Evolutionary conservation across 2,113 vertebrate genomes (phyloP), one percentile per base, ranked within the genome.

Genomic region (Eurystomus gularis): DNA sequence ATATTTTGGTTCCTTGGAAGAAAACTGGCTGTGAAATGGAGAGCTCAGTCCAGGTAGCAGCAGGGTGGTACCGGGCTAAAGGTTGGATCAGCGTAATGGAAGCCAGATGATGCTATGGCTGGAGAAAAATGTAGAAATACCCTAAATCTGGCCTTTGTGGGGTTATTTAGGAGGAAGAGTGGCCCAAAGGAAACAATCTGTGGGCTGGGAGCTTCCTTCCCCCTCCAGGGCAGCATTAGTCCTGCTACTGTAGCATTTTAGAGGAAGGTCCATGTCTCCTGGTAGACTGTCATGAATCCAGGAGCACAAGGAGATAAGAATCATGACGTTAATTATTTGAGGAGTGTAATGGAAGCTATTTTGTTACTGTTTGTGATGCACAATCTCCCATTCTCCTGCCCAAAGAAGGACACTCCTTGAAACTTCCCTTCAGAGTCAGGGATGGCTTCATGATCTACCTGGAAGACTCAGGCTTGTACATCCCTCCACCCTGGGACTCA

Each of bases 131-230:
- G 14, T 17, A 48, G 29, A 55, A 88, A 76, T 39, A 33, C 13
- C 33, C 20, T 7, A 33, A 39, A 79, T 29, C 2, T 60, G 20
- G 11, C 35, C 6, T 70, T 62, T 44, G 3, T 11, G 29, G 37
- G 13, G 5, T 1, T 48, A 1, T 21, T 73, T 29, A n/a, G 29
- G 33, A 33, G 12, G 26, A 2, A 51, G 9, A 2, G 5, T 20
- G 26, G 2, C 24, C n/a, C 8, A 25, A 65, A 78, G 14, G 51
- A 66, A 61, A 28, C 0, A 8, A 4, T 5, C 20, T 19, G 16
- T 39, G 49, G 35, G 3, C 20, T 79, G 21, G 18, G 12, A 71
- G 2, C 28, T 76, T 75, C 16, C 8, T 52, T 81, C 31, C 13
- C 40, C 20, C 40, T 40, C 24, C 48, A 55, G 52, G 9, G 35